phyloP scores from a whole-genome alignment of 2,113 vertebrate species.

The Triplophysa rosa region DNA sequence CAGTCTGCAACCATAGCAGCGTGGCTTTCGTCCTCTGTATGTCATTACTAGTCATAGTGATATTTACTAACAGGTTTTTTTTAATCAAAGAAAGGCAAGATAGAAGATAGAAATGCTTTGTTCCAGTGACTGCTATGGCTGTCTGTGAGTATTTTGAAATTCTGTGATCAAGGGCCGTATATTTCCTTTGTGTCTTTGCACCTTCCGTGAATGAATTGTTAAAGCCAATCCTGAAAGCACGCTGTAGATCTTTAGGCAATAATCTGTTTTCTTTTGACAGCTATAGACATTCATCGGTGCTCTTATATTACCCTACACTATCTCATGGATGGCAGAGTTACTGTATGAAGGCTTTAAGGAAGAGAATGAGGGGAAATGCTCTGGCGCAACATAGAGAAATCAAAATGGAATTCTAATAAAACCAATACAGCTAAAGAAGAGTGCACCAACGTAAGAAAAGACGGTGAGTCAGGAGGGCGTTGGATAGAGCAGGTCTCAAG shows the following conservation, averaged over 20 bases:
- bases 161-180: background rate
- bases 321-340: too few species aligned
- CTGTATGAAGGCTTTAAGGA: background rate
- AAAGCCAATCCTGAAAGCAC: background rate
- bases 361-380: conserved; percentile 16
- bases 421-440: conserved; percentile 40
- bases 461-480: background rate
- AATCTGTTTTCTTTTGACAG: conserved; percentile 21
- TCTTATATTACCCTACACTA: too few species aligned
- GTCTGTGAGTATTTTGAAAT: conserved; percentile 5
- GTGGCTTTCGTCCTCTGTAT: background rate
- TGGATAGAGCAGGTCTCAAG: background rate
- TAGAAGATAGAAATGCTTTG: background rate
- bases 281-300: background rate
- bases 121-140: background rate
- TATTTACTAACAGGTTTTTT: background rate
- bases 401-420: background rate
- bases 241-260: background rate
- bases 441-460: background rate
- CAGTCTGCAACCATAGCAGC: background rate
- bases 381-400: conserved; percentile 56
- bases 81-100: conserved; percentile 6
- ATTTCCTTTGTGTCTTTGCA: background rate
- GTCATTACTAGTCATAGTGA: background rate
- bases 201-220: background rate